Evolutionary conservation across 2,888 invertebrate species (phyloP), one percentile per base, ranked within the genome.

Genomic region (Erannis defoliaria): DNA sequence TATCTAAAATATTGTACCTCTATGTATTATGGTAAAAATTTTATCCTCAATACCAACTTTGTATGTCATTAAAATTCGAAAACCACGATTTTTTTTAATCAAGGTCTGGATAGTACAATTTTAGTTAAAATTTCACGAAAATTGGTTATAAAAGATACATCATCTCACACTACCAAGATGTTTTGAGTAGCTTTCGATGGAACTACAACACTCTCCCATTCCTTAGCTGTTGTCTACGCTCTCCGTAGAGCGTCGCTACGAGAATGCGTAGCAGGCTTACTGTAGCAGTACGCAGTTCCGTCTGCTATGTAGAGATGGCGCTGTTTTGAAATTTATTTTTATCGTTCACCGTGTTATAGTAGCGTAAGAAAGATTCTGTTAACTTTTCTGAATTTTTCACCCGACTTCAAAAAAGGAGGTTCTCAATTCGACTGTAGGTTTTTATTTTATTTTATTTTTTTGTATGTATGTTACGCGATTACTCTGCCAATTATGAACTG

Each of bases 191-290:
- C 2, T 21, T 38, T 33, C 14, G 19, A 33, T 23, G 48, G 19
- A 43, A 33, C 49, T 40, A 42, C 35, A 23, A 40, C 46, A 56
- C 14, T 49, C 42, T 45, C 50, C 53, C 2, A 4, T 40, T 43
- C 12, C 54, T 43, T 48, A 51, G n/a, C 9, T 53, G 67, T 40
- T 43, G 53, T 29, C 43, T 40, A 53, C 58, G 63, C 58, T 60
- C 60, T 75, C 73, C 56, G 57, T 70, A 73, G 76, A 78, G 74
- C 74, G 75, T 74, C 70, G 63, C 62, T 69, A 66, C 57, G 58
- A 58, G 63, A 50, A 67, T 45, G 60, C 46, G 60, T 62, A 72
- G 71, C 56, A 26, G 21, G 16, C 40, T 55, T 53, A 26, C 46
- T 67, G 54, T 60, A 65, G 62, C 45, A n/a, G 55, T 37, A 48